Conservation (phyloP, 2,888 invertebrate species). For the Pecten maximus region DNA sequence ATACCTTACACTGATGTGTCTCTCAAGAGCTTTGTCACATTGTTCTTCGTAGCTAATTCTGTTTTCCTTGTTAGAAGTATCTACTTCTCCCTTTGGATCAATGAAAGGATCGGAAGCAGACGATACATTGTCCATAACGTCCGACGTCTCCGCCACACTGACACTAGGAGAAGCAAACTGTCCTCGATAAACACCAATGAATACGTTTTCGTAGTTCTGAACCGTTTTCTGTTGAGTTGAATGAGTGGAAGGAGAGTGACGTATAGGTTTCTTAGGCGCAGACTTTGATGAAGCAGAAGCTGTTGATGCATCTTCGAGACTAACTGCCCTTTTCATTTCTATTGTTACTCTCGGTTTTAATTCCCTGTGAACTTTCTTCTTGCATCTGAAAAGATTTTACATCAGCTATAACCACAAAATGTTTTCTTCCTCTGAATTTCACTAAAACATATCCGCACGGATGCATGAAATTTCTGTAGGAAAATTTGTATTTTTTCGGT, state of each 20-base stretch:
- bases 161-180: background rate
- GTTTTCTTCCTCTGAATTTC: too few relatives aligned
- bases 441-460: too few relatives aligned
- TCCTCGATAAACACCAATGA: background rate
- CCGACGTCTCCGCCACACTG: background rate
- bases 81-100: background rate
- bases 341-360: background rate
- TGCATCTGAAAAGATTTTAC: background rate
- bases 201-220: constrained; percentile 12
- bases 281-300: background rate
- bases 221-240: background rate
- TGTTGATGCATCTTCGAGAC: background rate
- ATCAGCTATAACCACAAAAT: too few relatives aligned
- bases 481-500: too few relatives aligned
- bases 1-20: constrained; percentile 8
- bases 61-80: background rate
- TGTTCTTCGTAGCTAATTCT: background rate
- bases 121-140: background rate
- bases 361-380: background rate
- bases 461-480: too few relatives aligned
- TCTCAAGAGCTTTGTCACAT: background rate
- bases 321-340: background rate
- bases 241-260: background rate
- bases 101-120: background rate
- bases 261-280: background rate